Evolutionary conservation across 2,113 vertebrate species (phyloP), one percentile per base, ranked within the genome.

Genomic region (Atractosteus spatula): DNA sequence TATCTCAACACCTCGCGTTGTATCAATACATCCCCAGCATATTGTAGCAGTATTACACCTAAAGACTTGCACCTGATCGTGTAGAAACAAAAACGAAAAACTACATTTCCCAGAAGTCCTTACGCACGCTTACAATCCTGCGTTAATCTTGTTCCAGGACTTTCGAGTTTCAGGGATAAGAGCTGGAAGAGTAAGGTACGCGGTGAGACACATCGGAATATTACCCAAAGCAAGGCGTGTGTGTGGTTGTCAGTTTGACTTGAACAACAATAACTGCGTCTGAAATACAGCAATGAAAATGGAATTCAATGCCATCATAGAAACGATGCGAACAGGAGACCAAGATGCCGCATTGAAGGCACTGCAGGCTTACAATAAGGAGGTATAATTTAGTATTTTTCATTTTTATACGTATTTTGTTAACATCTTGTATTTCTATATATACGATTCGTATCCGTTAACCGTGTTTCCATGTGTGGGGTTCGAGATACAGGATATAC

Each of bases 291-390:
- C n/a, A 13, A 81, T 45, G 70, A 84, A 83, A 13, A 96, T 97
- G 95, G 94, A 97, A 75, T 83, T 96, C 73, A 78, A 85, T 79
- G 78, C 56, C 1, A 87, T 94, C 29, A 91, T 95, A 10, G 89
- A 92, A 74, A 89, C 91, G 0, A 81, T 97, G 88, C 93, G 95
- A 84, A 88, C 85, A 0, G 94, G 93, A 10, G 87, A 94, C 16
- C 94, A 97, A 68, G 92, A 95, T 62, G 68, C 76, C 0, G 88
- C 89, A 14, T 69, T 95, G 76, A 80, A 77, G 63, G 94, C 94
- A 62, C 83, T 98, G 59, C 93, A 89, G 84, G 74, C 81, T 54
- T 96, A 91, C 87, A 98, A 95, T 83, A 77, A 76, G 69, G 78
- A 29, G 29, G 29, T 29, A 29, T 29, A 29, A 29, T 29, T 29